These are phyloP conservation scores for Mormyrus lacerda DNA, from an alignment of 2,113 vertebrate genomes.

Conservation along the genomic window DNA sequence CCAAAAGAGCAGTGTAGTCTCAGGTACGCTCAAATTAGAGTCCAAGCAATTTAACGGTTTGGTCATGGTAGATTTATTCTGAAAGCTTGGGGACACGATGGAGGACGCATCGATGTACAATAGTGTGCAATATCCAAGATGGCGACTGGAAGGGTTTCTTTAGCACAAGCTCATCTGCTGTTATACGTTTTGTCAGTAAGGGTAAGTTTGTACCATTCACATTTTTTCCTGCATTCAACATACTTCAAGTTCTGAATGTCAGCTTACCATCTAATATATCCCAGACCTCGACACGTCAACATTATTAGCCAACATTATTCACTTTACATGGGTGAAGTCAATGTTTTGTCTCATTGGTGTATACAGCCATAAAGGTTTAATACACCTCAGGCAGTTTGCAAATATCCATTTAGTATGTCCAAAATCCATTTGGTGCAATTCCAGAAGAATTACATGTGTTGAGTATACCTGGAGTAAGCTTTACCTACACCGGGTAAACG, in stretches of 20 bases:
- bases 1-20: slow-evolving; percentile 6
- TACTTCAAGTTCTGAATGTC: too few species aligned
- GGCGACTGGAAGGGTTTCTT: background rate
- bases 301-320: too few species aligned
- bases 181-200: background rate
- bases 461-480: background rate
- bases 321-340: background rate
- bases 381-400: background rate
- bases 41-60: background rate
- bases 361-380: background rate
- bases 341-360: background rate
- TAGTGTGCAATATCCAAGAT: background rate
- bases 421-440: background rate
- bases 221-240: background rate
- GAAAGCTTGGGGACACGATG: background rate
- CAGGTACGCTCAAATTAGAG: background rate
- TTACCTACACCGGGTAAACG: background rate
- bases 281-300: too few species aligned
- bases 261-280: too few species aligned
- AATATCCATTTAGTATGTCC: background rate
- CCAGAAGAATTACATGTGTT: too few species aligned
- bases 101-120: background rate
- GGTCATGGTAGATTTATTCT: background rate
- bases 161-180: background rate
- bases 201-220: background rate